phyloP scores from a whole-genome alignment of 1,140 invertebrate genomes.

The Hermetia illucens region DNA sequence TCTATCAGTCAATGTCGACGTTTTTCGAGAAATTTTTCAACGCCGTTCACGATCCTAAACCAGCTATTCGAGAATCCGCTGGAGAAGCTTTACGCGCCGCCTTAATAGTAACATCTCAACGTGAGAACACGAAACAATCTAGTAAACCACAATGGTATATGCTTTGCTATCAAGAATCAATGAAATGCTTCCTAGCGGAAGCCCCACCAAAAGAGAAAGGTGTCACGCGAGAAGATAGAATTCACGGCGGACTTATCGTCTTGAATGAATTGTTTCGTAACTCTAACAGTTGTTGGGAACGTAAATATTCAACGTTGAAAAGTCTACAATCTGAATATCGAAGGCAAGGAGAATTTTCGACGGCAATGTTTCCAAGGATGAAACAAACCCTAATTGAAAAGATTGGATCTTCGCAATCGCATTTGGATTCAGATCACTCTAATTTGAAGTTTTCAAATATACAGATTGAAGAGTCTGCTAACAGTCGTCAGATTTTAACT shows the following conservation, averaged over 20 bases:
- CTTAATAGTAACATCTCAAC: slow-evolving; percentile 82
- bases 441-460: slow-evolving; percentile 10
- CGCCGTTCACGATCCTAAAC: slow-evolving; percentile 82
- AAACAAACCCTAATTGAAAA: slow-evolving; percentile 30
- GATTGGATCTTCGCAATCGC: slow-evolving; percentile 17
- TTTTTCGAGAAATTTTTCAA: slow-evolving; percentile 95
- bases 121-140: slow-evolving; percentile 81
- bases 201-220: slow-evolving; percentile 52
- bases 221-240: slow-evolving; percentile 72
- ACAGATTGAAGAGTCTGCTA: slow-evolving; percentile 63
- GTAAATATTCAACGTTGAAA: slow-evolving; percentile 57
- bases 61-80: slow-evolving; percentile 81
- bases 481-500: slow-evolving; percentile 68
- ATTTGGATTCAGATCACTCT: slow-evolving; percentile 10
- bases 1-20: slow-evolving; percentile 92
- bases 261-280: slow-evolving; percentile 89
- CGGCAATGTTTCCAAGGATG: slow-evolving; percentile 27
- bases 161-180: slow-evolving; percentile 83
- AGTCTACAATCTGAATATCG: slow-evolving; percentile 25
- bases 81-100: slow-evolving; percentile 86
- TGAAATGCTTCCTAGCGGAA: slow-evolving; percentile 62
- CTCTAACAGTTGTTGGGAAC: slow-evolving; percentile 81
- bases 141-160: slow-evolving; percentile 83
- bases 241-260: slow-evolving; percentile 86
- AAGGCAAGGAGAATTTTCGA: slow-evolving; percentile 15